Percentiles rank a stretch among this genome's conserved stretches.
phyloP scores from a whole-genome alignment of 2,113 vertebrate genomes.

The Scomber colias region DNA sequence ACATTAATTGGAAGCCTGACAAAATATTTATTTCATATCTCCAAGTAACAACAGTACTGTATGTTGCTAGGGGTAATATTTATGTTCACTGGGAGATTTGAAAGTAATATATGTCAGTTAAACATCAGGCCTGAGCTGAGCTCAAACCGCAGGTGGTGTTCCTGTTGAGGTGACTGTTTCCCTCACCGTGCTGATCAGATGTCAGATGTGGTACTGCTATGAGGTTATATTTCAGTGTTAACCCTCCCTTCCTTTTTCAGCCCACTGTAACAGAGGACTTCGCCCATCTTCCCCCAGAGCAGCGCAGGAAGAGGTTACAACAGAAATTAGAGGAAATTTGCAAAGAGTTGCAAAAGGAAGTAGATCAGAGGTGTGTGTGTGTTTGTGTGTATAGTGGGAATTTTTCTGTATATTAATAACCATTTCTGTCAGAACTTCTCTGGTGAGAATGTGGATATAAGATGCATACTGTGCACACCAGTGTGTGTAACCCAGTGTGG shows the following conservation, averaged over 20 bases:
- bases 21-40: no score
- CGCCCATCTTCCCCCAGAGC: slow-evolving; percentile 96
- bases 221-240: neutral
- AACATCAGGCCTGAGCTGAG: slow-evolving; percentile 37
- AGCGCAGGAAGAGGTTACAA: slow-evolving; percentile 96
- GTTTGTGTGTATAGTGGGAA: slow-evolving; percentile 11
- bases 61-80: no score
- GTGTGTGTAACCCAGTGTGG: slow-evolving; percentile 23
- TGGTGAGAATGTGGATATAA: slow-evolving; percentile 35
- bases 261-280: slow-evolving; percentile 91
- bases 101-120: neutral
- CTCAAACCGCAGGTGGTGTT: slow-evolving; percentile 37
- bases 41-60: no score
- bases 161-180: slow-evolving; percentile 16
- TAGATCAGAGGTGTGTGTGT: slow-evolving; percentile 93
- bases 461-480: slow-evolving; percentile 73
- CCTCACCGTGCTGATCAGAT: slow-evolving; percentile 3
- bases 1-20: neutral
- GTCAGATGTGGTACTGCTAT: slow-evolving; percentile 15
- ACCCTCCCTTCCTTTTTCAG: slow-evolving; percentile 60
- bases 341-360: slow-evolving; percentile 97
- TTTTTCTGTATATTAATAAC: slow-evolving; percentile 53
- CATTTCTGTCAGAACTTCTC: slow-evolving; percentile 43
- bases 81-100: neutral
- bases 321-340: slow-evolving; percentile 95